Evolutionary conservation across 2,888 invertebrate genomes (phyloP).

Genomic region (Parochlus steinenii): DNA sequence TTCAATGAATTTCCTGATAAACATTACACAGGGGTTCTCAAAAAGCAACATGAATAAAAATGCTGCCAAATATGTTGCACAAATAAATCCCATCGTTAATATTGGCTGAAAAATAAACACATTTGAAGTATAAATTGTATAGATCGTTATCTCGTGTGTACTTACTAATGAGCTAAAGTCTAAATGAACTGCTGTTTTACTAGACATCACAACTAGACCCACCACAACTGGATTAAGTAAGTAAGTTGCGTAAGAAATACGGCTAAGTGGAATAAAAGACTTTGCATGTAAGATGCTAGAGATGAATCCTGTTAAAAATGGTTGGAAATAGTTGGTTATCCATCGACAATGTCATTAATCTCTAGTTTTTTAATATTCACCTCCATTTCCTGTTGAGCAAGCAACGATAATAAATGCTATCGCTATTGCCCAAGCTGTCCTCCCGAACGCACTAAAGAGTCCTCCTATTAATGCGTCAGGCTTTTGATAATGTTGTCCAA

Average conservation of each 20-base stretch:
- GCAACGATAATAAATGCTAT: slow-evolving; percentile 8
- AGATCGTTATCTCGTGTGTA: not conserved
- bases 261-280: slow-evolving; percentile 22
- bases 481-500: slow-evolving; percentile 4
- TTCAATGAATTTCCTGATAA: slow-evolving; percentile 9
- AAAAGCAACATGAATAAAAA: slow-evolving; percentile 14
- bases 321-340: not conserved
- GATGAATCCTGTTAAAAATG: slow-evolving; percentile 4
- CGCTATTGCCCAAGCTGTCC: slow-evolving; percentile 8
- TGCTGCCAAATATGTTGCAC: slow-evolving; percentile 12
- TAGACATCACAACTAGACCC: slow-evolving; percentile 22
- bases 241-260: slow-evolving; percentile 33
- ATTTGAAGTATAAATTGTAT: not conserved
- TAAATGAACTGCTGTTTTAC: slow-evolving; percentile 14
- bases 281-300: slow-evolving; percentile 22
- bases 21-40: slow-evolving; percentile 15
- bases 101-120: slow-evolving; percentile 12
- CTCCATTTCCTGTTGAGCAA: slow-evolving; percentile 14
- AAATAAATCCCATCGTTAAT: slow-evolving; percentile 11
- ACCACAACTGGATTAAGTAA: slow-evolving; percentile 34
- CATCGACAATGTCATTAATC: not conserved
- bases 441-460: slow-evolving; percentile 15
- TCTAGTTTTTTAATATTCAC: slow-evolving; percentile 19
- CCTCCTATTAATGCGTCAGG: not conserved
- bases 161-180: slow-evolving; percentile 14